Evolutionary conservation across 2,797 vertebrate species (phyloP), one percentile per base, ranked within the genome.

Genomic region (Scleropages formosus): DNA sequence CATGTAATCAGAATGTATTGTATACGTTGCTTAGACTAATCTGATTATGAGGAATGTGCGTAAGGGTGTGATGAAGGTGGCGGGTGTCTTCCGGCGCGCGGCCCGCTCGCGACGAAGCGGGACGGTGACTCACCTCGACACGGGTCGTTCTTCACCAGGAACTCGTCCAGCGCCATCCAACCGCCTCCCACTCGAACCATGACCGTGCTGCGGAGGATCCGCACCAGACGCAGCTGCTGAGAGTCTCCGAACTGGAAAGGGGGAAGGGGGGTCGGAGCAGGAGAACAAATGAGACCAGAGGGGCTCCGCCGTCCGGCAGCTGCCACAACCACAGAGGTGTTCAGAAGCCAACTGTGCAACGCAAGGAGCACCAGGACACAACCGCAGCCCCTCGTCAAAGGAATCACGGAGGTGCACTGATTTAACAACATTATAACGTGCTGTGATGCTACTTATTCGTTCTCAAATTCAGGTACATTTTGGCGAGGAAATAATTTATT

Each of bases 151-250:
- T 99, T 99, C 86, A 99, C 98, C 77, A 99, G 89, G 89, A 99
- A 99, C 88, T 99, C 97, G 79, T 99, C 98, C 6, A 99, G 93
- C 1, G 98, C 98, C 98, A 99, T 99, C 98, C 98, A 99, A 82
- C 98, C 97, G 71, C 98, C 98, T 76, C 98, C 98, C 49, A 99
- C 98, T 0, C 97, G 96, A 84, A 99, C 97, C 98, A 99, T 99
- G 79, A 99, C 98, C 0, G 98, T 99, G 83, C 98, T 99, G 82
- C 97, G 92, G 7, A 99, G 89, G 85, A 99, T 99, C 9, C 98
- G 94, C 69, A 99, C 98, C 4, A 99, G 93, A 10, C 98, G 95
- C 44, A 99, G 93, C 85, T 99, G 97, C 83, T 99, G 98, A 61
- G 98, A 99, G 86, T 99, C 98, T 87, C 97, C 98, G 76, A 99